These are phyloP conservation scores for Plusia festucae DNA, from an alignment of 2,888 invertebrate genomes.

Conservation along the genomic window DNA sequence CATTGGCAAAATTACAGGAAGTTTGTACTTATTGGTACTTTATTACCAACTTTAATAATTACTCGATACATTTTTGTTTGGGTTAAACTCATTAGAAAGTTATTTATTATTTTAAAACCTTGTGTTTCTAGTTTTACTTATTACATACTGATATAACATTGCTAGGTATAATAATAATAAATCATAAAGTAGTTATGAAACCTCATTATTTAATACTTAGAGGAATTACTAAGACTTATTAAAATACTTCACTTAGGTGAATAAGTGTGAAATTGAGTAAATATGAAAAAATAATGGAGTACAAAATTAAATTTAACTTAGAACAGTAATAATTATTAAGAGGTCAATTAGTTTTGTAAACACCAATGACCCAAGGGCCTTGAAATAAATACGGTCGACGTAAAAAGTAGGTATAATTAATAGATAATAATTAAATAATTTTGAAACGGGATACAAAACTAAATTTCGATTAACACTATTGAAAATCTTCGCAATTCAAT, in stretches of 20 bases:
- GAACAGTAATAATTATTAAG: background rate
- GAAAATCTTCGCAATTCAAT: background rate
- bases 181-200: no score
- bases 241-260: background rate
- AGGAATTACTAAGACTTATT: no score
- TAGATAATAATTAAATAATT: slow-evolving; percentile 20
- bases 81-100: slow-evolving; percentile 3
- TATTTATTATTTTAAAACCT: background rate
- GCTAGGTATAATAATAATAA: no score
- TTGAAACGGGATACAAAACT: slow-evolving; percentile 4
- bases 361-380: slow-evolving; percentile 20
- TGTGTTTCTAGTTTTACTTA: background rate
- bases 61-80: background rate
- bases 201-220: no score
- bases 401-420: slow-evolving; percentile 12
- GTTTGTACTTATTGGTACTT: slow-evolving; percentile 15
- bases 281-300: background rate
- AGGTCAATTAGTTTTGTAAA: slow-evolving; percentile 37
- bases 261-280: background rate
- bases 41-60: slow-evolving; percentile 9
- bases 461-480: slow-evolving; percentile 24
- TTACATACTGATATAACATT: no score
- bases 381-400: slow-evolving; percentile 25
- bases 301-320: background rate
- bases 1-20: slow-evolving; percentile 23